A percentile compares a stretch with the other conserved stretches of the same genome.
Evolutionary conservation across 2,888 invertebrate species (phyloP).

Genomic region (Rhagophthalmus giganteus): DNA sequence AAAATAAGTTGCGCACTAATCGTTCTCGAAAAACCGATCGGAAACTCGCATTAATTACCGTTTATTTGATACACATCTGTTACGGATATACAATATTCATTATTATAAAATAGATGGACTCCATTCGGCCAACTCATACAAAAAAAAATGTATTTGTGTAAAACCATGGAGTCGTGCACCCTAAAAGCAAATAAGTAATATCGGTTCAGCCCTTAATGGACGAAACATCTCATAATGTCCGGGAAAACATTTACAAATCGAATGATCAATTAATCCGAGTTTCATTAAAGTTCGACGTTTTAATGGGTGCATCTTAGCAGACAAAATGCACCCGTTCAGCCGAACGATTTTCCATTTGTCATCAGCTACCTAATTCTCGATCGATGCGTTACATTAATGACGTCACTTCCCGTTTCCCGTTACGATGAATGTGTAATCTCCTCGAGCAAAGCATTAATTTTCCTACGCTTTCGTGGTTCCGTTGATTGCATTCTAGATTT

Average conservation of each 20-base stretch:
- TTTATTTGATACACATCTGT: too few species aligned
- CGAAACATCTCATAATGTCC: neutral
- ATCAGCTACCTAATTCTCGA: conserved; percentile 38
- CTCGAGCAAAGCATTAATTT: conserved; percentile 43
- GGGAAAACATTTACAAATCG: neutral
- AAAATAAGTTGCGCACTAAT: too few species aligned
- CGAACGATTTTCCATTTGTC: conserved; percentile 24
- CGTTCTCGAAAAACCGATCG: too few species aligned
- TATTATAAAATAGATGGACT: too few species aligned
- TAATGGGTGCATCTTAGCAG: neutral
- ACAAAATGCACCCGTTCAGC: conserved; percentile 3
- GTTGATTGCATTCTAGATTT: conserved; percentile 40
- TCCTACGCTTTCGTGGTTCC: conserved; percentile 42
- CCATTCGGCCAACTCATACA: too few species aligned
- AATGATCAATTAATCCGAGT: neutral
- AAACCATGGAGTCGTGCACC: too few species aligned
- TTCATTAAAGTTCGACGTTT: neutral
- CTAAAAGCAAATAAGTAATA: too few species aligned
- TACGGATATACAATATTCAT: too few species aligned
- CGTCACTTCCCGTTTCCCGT: conserved; percentile 35
- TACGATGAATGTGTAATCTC: conserved; percentile 40
- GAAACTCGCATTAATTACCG: too few species aligned
- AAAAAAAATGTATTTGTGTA: too few species aligned
- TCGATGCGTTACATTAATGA: conserved; percentile 35
- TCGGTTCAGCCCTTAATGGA: neutral